Evolutionary conservation across 1,140 invertebrate genomes (phyloP), one percentile per base, ranked within the genome.

Genomic region (Drosophila kurseongensis): DNA sequence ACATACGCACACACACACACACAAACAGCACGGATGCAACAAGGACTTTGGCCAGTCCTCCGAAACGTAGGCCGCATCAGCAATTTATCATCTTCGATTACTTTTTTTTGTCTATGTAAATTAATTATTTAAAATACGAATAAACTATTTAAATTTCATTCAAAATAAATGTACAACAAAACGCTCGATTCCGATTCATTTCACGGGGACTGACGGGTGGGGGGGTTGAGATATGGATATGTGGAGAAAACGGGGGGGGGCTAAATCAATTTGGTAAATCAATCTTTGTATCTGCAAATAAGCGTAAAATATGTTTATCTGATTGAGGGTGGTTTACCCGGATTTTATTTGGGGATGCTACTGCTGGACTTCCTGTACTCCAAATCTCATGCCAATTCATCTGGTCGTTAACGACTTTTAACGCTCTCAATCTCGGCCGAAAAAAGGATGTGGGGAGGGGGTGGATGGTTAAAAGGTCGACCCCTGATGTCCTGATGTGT

Each of bases 91-190:
- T 75, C 72, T 75, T 75, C 72, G 51, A 75, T 75, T 63, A 75
- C 48, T 72, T 81, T 86, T 84, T 77, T 76, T 67, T 48, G 54
- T 68, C 55, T 68, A 83, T 88, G 79, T 83, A 86, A 86, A 83
- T 79, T 82, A 86, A 77, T 80, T 77, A 83, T 80, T 83, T 83
- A 76, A 88, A 75, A 76, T 73, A 75, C 71, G 51, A 73, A 60
- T 72, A 66, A 88, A 73, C 81, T 77, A 86, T 82, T 82, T 79
- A 79, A 83, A 86, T 88, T 86, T 88, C 68, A 88, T 83, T 80
- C 78, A 68, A 86, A 88, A 86, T 88, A 83, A 88, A 88, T 80
- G 76, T 88, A 79, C 74, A 86, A 86, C 67, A 72, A 80, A 62
- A 60, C 27, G 56, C 68, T 27, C 10, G 14, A 42, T 14, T 44